These are phyloP conservation scores for Oenanthe melanoleuca DNA, from an alignment of 2,113 vertebrate genomes.

Conservation along the genomic window DNA sequence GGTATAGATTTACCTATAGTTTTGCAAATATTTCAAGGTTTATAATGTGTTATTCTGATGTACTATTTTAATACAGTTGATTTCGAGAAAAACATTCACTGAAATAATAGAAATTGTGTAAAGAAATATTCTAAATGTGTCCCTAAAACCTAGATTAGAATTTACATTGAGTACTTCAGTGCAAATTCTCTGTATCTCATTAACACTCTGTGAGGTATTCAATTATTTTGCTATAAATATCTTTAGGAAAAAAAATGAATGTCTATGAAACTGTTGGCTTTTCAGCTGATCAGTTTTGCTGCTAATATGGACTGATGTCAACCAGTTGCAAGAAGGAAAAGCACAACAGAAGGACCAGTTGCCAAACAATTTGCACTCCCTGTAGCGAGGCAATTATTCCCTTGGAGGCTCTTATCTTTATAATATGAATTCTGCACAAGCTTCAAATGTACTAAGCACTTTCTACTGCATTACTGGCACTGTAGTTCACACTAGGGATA, in stretches of 20 bases:
- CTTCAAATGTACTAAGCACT: background rate
- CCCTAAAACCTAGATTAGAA: background rate
- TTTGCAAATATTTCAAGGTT: background rate
- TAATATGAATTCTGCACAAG: background rate
- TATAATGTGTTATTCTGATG: background rate
- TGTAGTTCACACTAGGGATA: background rate
- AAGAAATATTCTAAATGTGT: background rate
- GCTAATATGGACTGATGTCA: background rate
- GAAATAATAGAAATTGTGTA: background rate
- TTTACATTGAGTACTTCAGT: background rate
- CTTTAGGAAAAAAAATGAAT: background rate
- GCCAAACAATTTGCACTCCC: slow-evolving; percentile 10
- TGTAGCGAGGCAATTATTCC: slow-evolving; percentile 11
- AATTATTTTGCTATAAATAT: background rate
- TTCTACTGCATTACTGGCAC: background rate
- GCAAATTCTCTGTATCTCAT: background rate
- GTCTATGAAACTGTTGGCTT: background rate
- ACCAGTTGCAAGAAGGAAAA: background rate
- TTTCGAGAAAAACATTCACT: background rate
- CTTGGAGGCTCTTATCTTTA: background rate
- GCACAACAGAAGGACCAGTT: background rate
- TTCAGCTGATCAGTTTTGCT: background rate
- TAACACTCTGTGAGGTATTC: background rate
- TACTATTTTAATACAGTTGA: background rate
- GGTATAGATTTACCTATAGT: background rate